phyloP scores from a whole-genome alignment of 2,888 invertebrate species.

The Octonoba sinensis region DNA sequence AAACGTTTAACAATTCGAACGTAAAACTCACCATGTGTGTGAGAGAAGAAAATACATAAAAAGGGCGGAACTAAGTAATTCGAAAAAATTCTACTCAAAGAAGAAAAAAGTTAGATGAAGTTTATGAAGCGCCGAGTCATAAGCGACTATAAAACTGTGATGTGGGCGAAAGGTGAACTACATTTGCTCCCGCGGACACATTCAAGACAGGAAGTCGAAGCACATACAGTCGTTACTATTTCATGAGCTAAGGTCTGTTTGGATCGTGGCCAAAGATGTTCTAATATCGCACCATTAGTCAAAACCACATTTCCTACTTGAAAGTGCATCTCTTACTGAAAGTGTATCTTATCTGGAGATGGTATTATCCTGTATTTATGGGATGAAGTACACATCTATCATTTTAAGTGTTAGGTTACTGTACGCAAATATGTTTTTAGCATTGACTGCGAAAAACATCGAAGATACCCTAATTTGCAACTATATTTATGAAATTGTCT shows the following conservation, averaged over 20 bases:
- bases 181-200: constrained; percentile 30
- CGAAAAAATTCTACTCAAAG: no score
- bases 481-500: no score
- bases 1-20: no score
- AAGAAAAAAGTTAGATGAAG: constrained; percentile 11
- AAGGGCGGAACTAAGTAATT: no score
- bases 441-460: no score
- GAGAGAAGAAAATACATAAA: no score
- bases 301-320: constrained; percentile 43
- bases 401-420: no score
- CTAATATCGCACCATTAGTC: constrained; percentile 26
- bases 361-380: no score
- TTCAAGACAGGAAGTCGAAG: constrained; percentile 35
- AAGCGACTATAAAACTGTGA: constrained; percentile 6
- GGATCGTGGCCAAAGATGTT: constrained; percentile 3
- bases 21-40: no score
- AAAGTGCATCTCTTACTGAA: constrained; percentile 35
- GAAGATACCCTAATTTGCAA: no score
- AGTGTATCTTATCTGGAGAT: background rate
- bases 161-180: constrained; percentile 13
- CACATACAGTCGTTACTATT: constrained; percentile 40
- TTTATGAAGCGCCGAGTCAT: constrained; percentile 24
- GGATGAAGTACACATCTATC: no score
- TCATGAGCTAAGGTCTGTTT: constrained; percentile 36
- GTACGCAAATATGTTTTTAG: no score